Base-by-base conservation (phyloP, 35 echinoderm and acorn worm genomes). In the Lytechinus pictus region DNA sequence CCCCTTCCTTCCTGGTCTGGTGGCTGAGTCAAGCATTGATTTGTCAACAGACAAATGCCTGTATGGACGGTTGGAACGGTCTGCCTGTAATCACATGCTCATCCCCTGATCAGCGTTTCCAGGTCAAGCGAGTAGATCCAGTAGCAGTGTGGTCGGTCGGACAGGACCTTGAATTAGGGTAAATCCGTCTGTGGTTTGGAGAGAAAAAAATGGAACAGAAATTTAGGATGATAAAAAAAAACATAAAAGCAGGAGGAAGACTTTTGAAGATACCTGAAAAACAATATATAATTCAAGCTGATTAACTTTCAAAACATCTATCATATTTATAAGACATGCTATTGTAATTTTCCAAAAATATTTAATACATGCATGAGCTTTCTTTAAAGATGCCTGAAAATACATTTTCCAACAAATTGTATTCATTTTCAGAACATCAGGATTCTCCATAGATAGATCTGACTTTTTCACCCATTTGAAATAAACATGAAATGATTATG, bases 121-220 rank as follows among this genome's bases (percentile, higher is more conserved):
- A 54, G 29, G 88, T 44, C 88, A 90, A 90, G 29, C 88, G 4
- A 21, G 88, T 90, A 90, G 14, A 52, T 90, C 88, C 88, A 90
- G 66, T 79, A 79, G 66, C 66, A 16, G 29, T 90, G 29, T 10
- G 29, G 28, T 54, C 16, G 4, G 88, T 21, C 3, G 11, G 28
- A 27, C 88, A 90, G 29, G 88, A 90, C 88, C 88, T 90, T 90
- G 88, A 90, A 90, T 90, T 90, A 90, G 29, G 14, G 29, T 27
- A 90, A 90, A 90, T 90, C 88, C 88, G 88, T 90, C 88, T 90
- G 88, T 90, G 88, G 52, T 52, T 44, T 28, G 44, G n/a, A 16
- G n/a, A 51, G 86, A 88, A 90, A 52, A 90, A 79, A 90, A 51
- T 29, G 10, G 29, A 90, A 90, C 11, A 90, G 27, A 27, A 33